Evolutionary conservation across 1,140 invertebrate species (phyloP).

Genomic region (Sycobia sp.): DNA sequence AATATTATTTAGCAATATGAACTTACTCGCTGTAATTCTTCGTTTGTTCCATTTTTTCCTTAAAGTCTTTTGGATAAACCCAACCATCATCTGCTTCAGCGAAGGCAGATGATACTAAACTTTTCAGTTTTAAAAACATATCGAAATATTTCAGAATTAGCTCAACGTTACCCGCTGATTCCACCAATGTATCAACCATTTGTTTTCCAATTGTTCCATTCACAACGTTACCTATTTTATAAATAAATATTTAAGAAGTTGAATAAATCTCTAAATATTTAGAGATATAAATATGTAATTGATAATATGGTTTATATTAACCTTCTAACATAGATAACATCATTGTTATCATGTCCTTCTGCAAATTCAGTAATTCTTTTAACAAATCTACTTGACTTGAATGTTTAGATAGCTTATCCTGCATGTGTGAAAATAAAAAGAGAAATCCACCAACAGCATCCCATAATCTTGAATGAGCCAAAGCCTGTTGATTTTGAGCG

Average conservation of each 20-base stretch:
- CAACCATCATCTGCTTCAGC: conserved; percentile 98
- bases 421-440: conserved; percentile 99
- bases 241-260: conserved; percentile 68
- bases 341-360: conserved; percentile 99
- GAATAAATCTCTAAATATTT: conserved; percentile 80
- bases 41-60: conserved; percentile 98
- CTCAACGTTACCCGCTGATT: conserved; percentile 98
- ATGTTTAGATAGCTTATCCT: conserved; percentile 98
- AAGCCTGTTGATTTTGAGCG: conserved; percentile 96
- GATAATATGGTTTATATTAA: conserved; percentile 51
- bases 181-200: conserved; percentile 99
- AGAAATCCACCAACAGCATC: conserved; percentile 99
- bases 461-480: conserved; percentile 98
- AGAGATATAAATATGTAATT: conserved; percentile 48
- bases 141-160: conserved; percentile 99
- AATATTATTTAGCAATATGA: too few relatives aligned
- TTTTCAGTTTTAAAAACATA: conserved; percentile 98
- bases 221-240: conserved; percentile 91
- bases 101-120: conserved; percentile 88
- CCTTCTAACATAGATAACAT: conserved; percentile 99
- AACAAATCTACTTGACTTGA: conserved; percentile 97
- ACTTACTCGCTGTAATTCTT: conserved; percentile 97
- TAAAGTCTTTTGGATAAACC: conserved; percentile 98
- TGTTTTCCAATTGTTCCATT: conserved; percentile 99
- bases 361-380: conserved; percentile 95